Evolutionary conservation across 2,888 invertebrate species (phyloP), one percentile per base, ranked within the genome.

Genomic region (Tenthredo amoena): DNA sequence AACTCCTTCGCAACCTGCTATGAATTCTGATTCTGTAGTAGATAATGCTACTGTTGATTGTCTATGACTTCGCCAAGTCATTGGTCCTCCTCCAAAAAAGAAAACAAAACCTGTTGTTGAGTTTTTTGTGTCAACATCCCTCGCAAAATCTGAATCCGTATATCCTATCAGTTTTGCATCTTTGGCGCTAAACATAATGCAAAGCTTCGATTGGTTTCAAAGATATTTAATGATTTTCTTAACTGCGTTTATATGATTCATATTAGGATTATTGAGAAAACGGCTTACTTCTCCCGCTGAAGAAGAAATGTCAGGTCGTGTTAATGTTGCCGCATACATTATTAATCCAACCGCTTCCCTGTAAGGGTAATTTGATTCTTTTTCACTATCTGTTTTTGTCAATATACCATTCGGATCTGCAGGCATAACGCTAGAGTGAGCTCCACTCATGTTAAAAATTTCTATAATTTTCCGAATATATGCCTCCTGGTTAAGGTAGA

Each of bases 1-100:
- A 15, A 62, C 62, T 3, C 62, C 62, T 26, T 62, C 62, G 62
- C 62, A 62, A 62, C 62, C n/a, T n/a, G 62, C 62, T 62, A n/a
- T 62, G n/a, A 62, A 62, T n/a, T 62, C n/a, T 15, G 62, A 62
- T 7, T 62, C 62, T 15, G 62, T 62, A n/a, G 62, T 62, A 62
- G 62, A 62, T n/a, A 62, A 62, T 47, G 47, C 47, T 62, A n/a
- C 21, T n/a, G 62, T 62, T n/a, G 62, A 26, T 18, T 62, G 62
- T 15, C 62, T 10, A 62, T 62, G 62, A 62, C 62, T 62, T 15
- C 62, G n/a, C 62, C 62, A 62, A 21, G 62, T 62, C 1, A 62
- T 26, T 12, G 62, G 62, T 7, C 15, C 62, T 2, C 62, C n/a
- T 12, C 62, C 62, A 62, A 62, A 7, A 62, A n/a, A 62, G 6